Base-by-base conservation (phyloP, 1,140 invertebrate species). In the Helicoverpa armigera region DNA sequence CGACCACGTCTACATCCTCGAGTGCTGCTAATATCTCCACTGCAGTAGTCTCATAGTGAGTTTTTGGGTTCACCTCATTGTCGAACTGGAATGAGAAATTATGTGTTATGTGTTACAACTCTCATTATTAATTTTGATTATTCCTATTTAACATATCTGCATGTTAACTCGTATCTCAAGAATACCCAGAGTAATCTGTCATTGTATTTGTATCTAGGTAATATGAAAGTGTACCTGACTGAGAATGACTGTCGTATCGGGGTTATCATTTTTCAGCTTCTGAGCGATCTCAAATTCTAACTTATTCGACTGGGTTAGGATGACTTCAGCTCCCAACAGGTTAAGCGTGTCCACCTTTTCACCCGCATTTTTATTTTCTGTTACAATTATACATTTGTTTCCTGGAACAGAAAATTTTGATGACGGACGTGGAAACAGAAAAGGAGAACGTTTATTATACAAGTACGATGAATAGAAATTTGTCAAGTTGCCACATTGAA, bases 361-460 rank as follows among this genome's bases (percentile, higher is more conserved):
- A 90, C 98, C 97, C 11, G 98, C 99, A 98, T 99, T 99, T 95
- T 99, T 99, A 88, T 99, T 98, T 0, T 99, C 98, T 97, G 99
- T 99, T 0, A 99, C 98, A 90, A 99, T 99, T 43, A 99, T 97
- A 92, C 99, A 99, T 80, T 97, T 96, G 91, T 99, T 99, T 1
- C 98, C 96, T 95, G 54, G 23, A 78, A 60, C 16, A 23, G 14
- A 31, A 31, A 56, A n/a, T 23, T 29, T 1, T 54, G 13, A 53
- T 43, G 5, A 43, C 5, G 35, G 35, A 43, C 35, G 9, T 43
- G 35, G 35, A 43, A 35, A 35, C 3, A 35, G 3, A 35, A 43
- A 43, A 43, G 5, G 35, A 43, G 3, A 43, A 43, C 4, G 35
- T 43, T 43, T 43, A 43, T 43, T 43, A 7, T 43, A 43, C 35